Percentiles rank a stretch among this genome's conserved stretches.
Conservation (phyloP, 1,140 invertebrate species). For the Neocloeon triangulifer region DNA sequence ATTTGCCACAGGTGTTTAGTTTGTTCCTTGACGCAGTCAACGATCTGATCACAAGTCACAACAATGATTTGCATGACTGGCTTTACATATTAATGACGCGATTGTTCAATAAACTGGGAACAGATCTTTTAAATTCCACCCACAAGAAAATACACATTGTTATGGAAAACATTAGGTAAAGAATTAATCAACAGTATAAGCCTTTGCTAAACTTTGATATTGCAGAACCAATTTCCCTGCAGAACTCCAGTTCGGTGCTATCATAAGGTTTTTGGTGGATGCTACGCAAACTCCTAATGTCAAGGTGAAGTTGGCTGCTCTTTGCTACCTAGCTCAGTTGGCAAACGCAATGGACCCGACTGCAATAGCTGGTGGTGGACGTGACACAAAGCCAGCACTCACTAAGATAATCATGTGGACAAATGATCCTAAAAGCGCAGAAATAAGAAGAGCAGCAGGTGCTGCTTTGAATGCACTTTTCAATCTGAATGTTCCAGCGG, state of each 20-base stretch:
- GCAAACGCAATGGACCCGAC: conserved; percentile 26
- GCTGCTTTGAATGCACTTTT: conserved; percentile 65
- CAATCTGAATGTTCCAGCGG: conserved; percentile 69
- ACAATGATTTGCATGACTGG: conserved; percentile 72
- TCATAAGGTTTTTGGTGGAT: conserved; percentile 62
- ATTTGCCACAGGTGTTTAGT: conserved; percentile 70
- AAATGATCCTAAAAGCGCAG: conserved; percentile 29
- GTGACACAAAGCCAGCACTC: conserved; percentile 18
- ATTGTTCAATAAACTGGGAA: conserved; percentile 67
- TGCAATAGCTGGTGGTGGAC: conserved; percentile 7
- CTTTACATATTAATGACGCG: conserved; percentile 62
- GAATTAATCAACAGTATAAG: conserved; percentile 1
- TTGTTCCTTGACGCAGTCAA: conserved; percentile 79
- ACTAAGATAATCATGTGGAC: conserved; percentile 28
- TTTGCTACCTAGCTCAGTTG: conserved; percentile 50
- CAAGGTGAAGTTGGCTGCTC: conserved; percentile 54
- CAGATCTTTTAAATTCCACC: conserved; percentile 72
- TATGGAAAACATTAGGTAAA: conserved; percentile 59
- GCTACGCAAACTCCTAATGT: conserved; percentile 73
- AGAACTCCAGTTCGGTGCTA: conserved; percentile 33
- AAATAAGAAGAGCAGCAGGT: conserved; percentile 55
- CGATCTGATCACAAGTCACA: conserved; percentile 69
- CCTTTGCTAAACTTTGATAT: conserved; percentile 9
- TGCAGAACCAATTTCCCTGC: conserved; percentile 35
- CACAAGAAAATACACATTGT: conserved; percentile 73